phyloP scores from a whole-genome alignment of 2,797 vertebrate species.

The Sebastes cheni region DNA sequence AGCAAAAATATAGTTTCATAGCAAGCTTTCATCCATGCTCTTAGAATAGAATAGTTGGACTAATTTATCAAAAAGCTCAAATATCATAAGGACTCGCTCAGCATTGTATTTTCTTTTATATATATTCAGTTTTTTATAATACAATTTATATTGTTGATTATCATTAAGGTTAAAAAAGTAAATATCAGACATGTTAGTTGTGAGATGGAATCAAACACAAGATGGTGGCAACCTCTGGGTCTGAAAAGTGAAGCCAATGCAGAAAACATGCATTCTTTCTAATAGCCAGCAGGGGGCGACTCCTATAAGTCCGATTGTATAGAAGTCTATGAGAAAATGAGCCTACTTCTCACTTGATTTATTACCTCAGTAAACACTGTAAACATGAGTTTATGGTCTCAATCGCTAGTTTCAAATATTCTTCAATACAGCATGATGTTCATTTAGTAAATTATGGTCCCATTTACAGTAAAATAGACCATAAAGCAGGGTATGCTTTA shows the following conservation, averaged over 20 bases:
- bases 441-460: too few species aligned
- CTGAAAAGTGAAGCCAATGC: not conserved
- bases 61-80: not conserved
- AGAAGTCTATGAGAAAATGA: not conserved
- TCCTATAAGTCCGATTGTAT: too few species aligned
- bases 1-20: constrained; percentile 6
- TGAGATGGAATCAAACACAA: not conserved
- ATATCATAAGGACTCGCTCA: not conserved
- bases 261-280: not conserved
- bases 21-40: not conserved
- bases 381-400: not conserved
- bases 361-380: not conserved
- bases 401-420: not conserved
- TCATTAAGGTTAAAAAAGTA: not conserved
- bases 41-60: not conserved
- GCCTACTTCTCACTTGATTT: too few species aligned
- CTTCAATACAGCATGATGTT: not conserved
- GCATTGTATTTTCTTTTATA: not conserved
- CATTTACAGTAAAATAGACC: too few species aligned
- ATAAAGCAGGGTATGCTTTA: too few species aligned
- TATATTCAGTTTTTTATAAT: not conserved
- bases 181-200: not conserved
- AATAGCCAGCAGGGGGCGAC: not conserved
- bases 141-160: not conserved
- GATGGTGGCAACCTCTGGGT: not conserved